Conservation (phyloP, 1,140 invertebrate genomes). For the Cotesia glomerata region DNA sequence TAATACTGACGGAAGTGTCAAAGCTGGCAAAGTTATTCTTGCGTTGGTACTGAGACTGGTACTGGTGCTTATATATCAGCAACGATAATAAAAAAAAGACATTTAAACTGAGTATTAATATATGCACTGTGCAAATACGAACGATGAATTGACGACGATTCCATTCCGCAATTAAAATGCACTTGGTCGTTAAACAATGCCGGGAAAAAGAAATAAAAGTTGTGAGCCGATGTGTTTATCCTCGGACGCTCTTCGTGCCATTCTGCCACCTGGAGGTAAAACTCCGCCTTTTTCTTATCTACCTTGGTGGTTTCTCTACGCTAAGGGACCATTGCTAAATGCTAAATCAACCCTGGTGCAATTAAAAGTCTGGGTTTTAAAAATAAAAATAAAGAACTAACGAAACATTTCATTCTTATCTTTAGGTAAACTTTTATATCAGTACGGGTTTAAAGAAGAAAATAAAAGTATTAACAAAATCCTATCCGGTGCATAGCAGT, state of each 20-base stretch:
- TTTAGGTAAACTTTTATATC: constrained; percentile 11
- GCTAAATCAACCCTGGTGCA: constrained; percentile 30
- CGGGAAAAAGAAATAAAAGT: constrained; percentile 10
- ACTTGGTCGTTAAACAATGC: background rate
- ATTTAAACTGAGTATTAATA: background rate
- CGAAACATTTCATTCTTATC: constrained; percentile 18
- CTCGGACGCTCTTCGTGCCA: constrained; percentile 22
- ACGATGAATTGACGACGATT: background rate
- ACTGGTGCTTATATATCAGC: background rate
- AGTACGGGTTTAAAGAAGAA: too few species aligned
- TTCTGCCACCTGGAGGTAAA: constrained; percentile 10
- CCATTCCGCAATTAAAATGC: background rate
- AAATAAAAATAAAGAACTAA: constrained; percentile 20
- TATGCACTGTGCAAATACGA: background rate
- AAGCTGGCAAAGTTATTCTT: background rate
- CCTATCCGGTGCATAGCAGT: too few species aligned
- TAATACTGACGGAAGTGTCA: constrained; percentile 5
- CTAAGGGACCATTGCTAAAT: constrained; percentile 9
- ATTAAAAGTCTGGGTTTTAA: constrained; percentile 32
- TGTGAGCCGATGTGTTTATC: background rate
- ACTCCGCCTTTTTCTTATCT: constrained; percentile 28
- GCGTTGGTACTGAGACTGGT: background rate
- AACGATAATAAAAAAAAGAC: too few species aligned
- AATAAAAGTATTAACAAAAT: too few species aligned
- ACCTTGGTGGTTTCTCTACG: constrained; percentile 4